Base-by-base conservation (phyloP, 2,797 vertebrate genomes). In the Xenops minutus region DNA sequence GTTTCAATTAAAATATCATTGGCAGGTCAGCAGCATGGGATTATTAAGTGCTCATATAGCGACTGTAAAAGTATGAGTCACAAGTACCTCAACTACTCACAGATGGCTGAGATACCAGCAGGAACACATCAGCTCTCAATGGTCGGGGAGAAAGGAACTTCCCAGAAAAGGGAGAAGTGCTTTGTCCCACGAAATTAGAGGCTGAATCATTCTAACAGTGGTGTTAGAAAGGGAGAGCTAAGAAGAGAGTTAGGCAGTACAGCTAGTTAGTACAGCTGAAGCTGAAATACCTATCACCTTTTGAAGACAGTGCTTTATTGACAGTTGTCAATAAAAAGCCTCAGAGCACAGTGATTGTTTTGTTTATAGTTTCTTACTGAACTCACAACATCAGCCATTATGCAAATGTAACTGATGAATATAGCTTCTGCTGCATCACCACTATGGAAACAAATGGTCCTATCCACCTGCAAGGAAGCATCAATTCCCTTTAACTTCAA, bases 201-300 rank as follows among this genome's bases (percentile, higher is more conserved):
- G 44, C 9, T 41, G 52, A 29, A 9, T 52, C n/a, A 72, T 86
- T 74, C 44, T 51, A 41, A 66, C 8, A 69, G 30, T 1, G 8
- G 30, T 3, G 2, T 19, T 22, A 78, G 51, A 85, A 48, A 51
- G 2, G 1, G 1, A 3, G 43, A 3, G 17, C 34, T 7, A 27
- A 72, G 32, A 71, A 79, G 24, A 52, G 34, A 36, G 29, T 19
- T 63, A 75, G 49, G 7, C 15, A 22, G 13, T 23, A 54, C 52
- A 54, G 51, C 51, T 19, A 52, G 29, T 20, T 8, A 63, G 17
- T 34, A 72, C 2, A 69, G 37, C 3, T 49, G 29, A 88, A 34
- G 32, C 9, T 43, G 19, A 81, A 81, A 16, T 30, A 95, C 61
- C 43, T 8, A 72, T 7, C 22, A 68, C 8, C 18, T 67, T 63